Base-by-base conservation (phyloP, 2,797 vertebrate species). In the Acanthopagrus latus region DNA sequence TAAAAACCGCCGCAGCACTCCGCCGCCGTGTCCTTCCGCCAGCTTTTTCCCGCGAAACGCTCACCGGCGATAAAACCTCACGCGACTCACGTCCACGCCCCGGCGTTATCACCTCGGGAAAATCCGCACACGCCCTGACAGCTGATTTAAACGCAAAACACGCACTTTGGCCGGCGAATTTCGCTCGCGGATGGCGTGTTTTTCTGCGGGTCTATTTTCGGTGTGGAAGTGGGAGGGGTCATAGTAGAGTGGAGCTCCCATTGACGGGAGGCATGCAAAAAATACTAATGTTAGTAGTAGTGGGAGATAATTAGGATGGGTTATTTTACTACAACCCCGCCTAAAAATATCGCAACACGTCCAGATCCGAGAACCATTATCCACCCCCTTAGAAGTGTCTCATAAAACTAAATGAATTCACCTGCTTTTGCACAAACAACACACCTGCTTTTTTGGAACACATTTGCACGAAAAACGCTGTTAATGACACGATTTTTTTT, bases 1-100 rank as follows among this genome's bases (percentile, higher is more conserved):
- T 92, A 91, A 88, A 86, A 77, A 23, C n/a, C 16, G 17, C 68
- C 86, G 85, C 78, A 84, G 16, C 80, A 86, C 89, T 7, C 20
- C 13, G 25, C 25, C 0, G 1, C 29, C 7, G 29, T 88, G 86
- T 91, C 89, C 87, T 3, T 93, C 92, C 93, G 91, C 92, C 0
- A 0, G 0, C 3, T 27, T 65, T 84, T 92, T 86, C 88, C 89
- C 91, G 92, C 91, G 89, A 93, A 94, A 88, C 80, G 0, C 21
- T 64, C 55, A 6, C 48, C 62, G 64, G 58, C 12, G 2, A 18
- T 12, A 50, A 69, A 33, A 43, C 6, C 1, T 1, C 38, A 44
- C 60, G 44, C 29, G 18, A 3, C 1, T 7, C 3, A 2, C 6
- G 3, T 13, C 4, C 2, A 10, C n/a, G 7, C 5, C 10, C 1